These are phyloP conservation scores for Sylvicola cinctus DNA, from an alignment of 2,888 invertebrate genomes.

Conservation along the genomic window DNA sequence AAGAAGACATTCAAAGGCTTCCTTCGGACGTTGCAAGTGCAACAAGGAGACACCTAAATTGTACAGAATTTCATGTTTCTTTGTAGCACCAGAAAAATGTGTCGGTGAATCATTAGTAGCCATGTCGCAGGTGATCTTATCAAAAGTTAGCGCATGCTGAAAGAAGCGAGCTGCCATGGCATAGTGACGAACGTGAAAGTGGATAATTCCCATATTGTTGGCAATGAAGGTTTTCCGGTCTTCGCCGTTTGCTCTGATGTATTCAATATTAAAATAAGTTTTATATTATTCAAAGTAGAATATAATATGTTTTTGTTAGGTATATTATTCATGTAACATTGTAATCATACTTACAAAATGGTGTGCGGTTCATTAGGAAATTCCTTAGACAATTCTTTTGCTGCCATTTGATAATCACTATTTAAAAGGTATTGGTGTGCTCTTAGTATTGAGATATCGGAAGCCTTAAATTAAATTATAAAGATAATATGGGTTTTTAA, in stretches of 20 bases:
- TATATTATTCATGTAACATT: not conserved
- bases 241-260: conserved; percentile 15
- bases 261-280: not conserved
- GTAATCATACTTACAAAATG: conserved; percentile 15
- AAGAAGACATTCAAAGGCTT: conserved; percentile 80
- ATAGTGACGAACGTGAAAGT: conserved; percentile 24
- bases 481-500: no score
- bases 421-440: conserved; percentile 25
- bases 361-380: conserved; percentile 9
- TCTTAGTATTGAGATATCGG: conserved; percentile 19
- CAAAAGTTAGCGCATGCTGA: conserved; percentile 23
- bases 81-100: conserved; percentile 18
- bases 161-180: conserved; percentile 25
- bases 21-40: conserved; percentile 55
- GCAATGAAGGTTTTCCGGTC: conserved; percentile 22
- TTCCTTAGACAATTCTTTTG: conserved; percentile 21
- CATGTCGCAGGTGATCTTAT: conserved; percentile 15
- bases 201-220: conserved; percentile 26
- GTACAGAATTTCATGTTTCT: conserved; percentile 23
- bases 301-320: no score
- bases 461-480: conserved; percentile 9
- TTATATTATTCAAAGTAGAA: not conserved
- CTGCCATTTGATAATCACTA: conserved; percentile 27
- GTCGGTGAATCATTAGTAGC: conserved; percentile 13
- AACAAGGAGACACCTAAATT: conserved; percentile 45